These are phyloP conservation scores for Dipus sagitta DNA, from an alignment of 2,797 vertebrate genomes.

Conservation along the genomic window DNA sequence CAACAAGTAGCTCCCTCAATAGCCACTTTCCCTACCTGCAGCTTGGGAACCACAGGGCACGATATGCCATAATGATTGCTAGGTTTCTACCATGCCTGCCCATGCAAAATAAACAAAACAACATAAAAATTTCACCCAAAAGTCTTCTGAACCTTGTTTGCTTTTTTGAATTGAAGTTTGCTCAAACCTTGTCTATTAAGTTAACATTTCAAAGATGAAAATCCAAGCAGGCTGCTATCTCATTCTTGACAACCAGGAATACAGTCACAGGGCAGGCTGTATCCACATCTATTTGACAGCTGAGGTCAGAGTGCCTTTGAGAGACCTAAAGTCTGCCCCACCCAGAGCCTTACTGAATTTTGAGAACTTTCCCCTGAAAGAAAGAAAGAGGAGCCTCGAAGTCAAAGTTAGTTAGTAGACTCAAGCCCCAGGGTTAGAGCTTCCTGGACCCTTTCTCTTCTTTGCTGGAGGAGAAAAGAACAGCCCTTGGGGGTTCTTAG, in stretches of 20 bases:
- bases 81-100: neutral
- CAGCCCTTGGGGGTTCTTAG: neutral
- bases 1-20: neutral
- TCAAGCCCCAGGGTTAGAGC: neutral
- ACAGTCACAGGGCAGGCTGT: fast-evolving
- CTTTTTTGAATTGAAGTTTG: neutral
- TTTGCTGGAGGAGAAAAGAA: neutral
- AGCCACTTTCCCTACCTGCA: neutral
- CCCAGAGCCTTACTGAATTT: neutral
- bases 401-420: neutral
- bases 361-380: neutral
- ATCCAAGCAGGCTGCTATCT: neutral
- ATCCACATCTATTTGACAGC: neutral
- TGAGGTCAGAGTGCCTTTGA: neutral
- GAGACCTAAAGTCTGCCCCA: too few species aligned
- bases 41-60: neutral
- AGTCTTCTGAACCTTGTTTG: neutral
- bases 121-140: neutral
- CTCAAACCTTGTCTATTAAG: neutral
- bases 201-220: neutral
- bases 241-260: neutral
- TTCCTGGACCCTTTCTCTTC: neutral
- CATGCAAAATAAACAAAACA: neutral
- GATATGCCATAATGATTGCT: neutral
- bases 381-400: neutral